Percentiles rank a stretch among this genome's conserved stretches.
Conservation (phyloP, 2,797 vertebrate species). For the Gobio occitaniae region DNA sequence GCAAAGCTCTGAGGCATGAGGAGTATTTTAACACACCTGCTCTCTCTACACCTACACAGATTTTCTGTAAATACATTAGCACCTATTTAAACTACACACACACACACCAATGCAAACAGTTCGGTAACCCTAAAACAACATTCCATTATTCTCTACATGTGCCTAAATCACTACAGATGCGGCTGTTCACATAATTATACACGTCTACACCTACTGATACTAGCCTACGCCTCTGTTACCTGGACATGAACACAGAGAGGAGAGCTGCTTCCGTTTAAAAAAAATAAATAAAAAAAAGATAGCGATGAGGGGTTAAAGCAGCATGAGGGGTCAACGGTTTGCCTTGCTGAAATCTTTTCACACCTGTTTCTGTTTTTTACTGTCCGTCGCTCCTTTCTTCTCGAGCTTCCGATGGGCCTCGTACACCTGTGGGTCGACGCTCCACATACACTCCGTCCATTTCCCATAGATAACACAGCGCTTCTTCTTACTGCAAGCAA, state of each 20-base stretch:
- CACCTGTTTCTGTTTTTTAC: constrained; percentile 84
- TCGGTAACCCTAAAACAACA: constrained; percentile 1
- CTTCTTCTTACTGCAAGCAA: constrained; percentile 88
- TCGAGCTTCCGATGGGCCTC: constrained; percentile 88
- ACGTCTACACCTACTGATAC: background rate
- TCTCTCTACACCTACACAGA: constrained; percentile 14
- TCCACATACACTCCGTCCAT: constrained; percentile 97
- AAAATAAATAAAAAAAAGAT: background rate
- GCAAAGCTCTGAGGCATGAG: background rate
- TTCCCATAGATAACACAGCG: constrained; percentile 93
- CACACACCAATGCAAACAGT: constrained; percentile 8
- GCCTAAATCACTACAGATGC: background rate
- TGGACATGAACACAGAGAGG: background rate
- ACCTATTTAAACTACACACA: constrained; percentile 27
- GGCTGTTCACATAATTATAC: background rate
- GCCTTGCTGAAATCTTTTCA: constrained; percentile 39
- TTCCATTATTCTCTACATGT: background rate
- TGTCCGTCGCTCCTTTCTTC: constrained; percentile 79
- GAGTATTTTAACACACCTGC: constrained; percentile 12
- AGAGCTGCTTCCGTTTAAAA: background rate
- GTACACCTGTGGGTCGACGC: constrained; percentile 84
- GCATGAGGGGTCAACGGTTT: background rate
- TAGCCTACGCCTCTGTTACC: background rate
- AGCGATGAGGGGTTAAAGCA: background rate
- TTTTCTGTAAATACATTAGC: constrained; percentile 7